phyloP scores from a whole-genome alignment of 2,113 vertebrate species.

The Cyprinus carpio region DNA sequence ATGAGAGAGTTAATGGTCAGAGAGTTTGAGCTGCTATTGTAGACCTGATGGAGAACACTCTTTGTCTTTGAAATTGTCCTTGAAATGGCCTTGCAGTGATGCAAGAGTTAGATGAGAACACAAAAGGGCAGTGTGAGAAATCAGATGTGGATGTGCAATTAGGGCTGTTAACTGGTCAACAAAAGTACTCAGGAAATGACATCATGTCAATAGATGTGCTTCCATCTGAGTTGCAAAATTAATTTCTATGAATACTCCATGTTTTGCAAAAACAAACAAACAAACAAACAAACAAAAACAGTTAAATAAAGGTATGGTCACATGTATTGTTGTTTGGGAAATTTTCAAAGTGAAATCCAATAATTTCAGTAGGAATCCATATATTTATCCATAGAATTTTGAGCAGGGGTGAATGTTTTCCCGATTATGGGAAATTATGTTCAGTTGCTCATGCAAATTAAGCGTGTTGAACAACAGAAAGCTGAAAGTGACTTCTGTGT shows the following conservation, averaged over 20 bases:
- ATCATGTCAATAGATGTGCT: neutral
- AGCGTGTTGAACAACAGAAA: no score
- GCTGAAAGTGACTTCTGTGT: no score
- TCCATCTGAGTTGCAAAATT: neutral
- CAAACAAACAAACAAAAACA: no score
- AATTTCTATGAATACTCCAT: neutral
- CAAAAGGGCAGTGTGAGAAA: neutral
- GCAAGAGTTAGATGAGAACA: neutral
- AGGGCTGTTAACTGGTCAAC: neutral
- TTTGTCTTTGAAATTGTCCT: slow-evolving; percentile 8
- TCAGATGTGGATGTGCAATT: neutral
- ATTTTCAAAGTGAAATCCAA: neutral
- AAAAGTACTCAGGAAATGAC: neutral
- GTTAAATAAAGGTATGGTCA: neutral
- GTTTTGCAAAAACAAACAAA: no score
- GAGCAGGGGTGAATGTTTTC: no score
- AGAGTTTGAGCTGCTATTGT: neutral
- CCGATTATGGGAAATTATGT: no score
- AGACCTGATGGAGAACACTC: neutral
- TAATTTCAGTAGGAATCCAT: no score
- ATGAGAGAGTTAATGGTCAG: neutral
- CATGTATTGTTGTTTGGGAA: no score
- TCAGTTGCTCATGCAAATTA: no score
- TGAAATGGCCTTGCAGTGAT: slow-evolving; percentile 4
- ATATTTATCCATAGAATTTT: no score